These are phyloP conservation scores for Heliconius charithonia DNA, from an alignment of 2,888 invertebrate species.

Conservation along the genomic window DNA sequence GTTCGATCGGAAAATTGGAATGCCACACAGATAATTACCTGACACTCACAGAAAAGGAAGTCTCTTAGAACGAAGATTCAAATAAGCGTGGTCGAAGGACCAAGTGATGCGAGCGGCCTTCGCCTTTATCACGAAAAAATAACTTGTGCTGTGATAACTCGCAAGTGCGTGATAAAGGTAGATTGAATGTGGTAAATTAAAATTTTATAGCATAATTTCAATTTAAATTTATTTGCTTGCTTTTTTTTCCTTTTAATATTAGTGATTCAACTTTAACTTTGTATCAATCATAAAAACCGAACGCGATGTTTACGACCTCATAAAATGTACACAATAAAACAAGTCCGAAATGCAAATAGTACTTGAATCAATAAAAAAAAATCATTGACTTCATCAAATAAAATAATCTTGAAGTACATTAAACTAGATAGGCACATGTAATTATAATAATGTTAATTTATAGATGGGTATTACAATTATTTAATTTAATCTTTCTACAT, in stretches of 20 bases:
- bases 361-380: slow-evolving; percentile 16
- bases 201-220: not conserved
- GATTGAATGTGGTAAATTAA: not conserved
- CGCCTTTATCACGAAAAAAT: slow-evolving; percentile 69
- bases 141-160: slow-evolving; percentile 69
- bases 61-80: slow-evolving; percentile 80
- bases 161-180: slow-evolving; percentile 46
- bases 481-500: slow-evolving; percentile 20
- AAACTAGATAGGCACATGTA: not conserved
- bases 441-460: slow-evolving; percentile 26
- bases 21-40: slow-evolving; percentile 84
- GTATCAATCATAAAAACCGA: not conserved
- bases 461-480: slow-evolving; percentile 16
- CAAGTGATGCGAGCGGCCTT: slow-evolving; percentile 64
- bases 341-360: not conserved
- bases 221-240: not conserved
- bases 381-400: not conserved
- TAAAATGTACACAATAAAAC: slow-evolving; percentile 4
- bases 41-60: slow-evolving; percentile 84
- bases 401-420: not conserved
- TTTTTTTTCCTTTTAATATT: slow-evolving; percentile 2
- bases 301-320: slow-evolving; percentile 11
- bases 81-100: slow-evolving; percentile 79
- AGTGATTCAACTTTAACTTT: not conserved
- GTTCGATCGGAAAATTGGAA: slow-evolving; percentile 84